Evolutionary conservation across 1,140 invertebrate genomes (phyloP).

Genomic region (Drosophila novamexicana): DNA sequence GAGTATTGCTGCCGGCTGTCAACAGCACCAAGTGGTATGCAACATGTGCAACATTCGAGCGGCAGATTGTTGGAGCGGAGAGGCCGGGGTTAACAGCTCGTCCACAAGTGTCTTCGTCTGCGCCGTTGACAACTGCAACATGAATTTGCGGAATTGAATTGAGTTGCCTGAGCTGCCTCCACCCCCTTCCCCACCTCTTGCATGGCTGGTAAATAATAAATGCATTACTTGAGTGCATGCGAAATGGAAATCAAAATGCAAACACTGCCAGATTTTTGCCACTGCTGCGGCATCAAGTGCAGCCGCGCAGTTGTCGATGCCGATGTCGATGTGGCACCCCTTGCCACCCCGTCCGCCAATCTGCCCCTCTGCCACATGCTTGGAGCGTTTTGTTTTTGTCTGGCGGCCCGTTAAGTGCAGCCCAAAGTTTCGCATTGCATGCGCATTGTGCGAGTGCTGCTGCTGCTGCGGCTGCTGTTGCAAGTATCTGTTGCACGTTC

Average conservation of each 20-base stretch:
- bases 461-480: slow-evolving; percentile 8
- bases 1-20: slow-evolving; percentile 59
- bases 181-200: slow-evolving; percentile 5
- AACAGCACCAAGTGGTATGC: slow-evolving; percentile 74
- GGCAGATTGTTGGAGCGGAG: not conserved
- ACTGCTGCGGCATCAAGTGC: slow-evolving; percentile 41
- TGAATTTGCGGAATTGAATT: slow-evolving; percentile 73
- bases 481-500: slow-evolving; percentile 76
- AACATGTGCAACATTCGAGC: slow-evolving; percentile 52
- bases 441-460: slow-evolving; percentile 31
- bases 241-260: slow-evolving; percentile 80
- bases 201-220: slow-evolving; percentile 77
- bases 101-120: slow-evolving; percentile 64
- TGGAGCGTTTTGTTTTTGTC: slow-evolving; percentile 61
- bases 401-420: slow-evolving; percentile 72
- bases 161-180: slow-evolving; percentile 36
- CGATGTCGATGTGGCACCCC: slow-evolving; percentile 43
- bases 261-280: slow-evolving; percentile 73
- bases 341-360: not conserved
- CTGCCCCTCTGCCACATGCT: not conserved
- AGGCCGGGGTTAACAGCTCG: slow-evolving; percentile 10
- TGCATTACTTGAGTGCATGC: slow-evolving; percentile 78
- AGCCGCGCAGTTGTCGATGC: slow-evolving; percentile 36
- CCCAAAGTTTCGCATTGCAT: slow-evolving; percentile 59
- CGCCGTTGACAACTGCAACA: slow-evolving; percentile 71